Conservation (phyloP, 1,140 invertebrate species). For the Drosophila lacteicornis region DNA sequence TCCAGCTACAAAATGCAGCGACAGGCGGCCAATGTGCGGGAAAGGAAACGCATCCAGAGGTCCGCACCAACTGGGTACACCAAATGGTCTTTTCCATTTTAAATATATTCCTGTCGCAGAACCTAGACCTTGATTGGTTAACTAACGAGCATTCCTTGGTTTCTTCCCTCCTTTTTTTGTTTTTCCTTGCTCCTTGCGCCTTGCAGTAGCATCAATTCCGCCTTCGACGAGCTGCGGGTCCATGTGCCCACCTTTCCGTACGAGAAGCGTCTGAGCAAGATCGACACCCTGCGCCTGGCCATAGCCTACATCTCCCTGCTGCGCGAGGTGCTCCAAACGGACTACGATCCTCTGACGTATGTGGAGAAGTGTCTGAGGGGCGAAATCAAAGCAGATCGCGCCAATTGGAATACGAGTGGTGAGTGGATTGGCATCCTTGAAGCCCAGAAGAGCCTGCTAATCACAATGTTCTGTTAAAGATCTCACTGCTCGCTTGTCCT, state of each 20-base stretch:
- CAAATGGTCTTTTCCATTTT: conserved; percentile 84
- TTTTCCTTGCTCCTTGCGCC: conserved; percentile 60
- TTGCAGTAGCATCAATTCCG: conserved; percentile 98
- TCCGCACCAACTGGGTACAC: conserved; percentile 91
- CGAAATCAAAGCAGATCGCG: conserved; percentile 93
- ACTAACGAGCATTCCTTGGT: conserved; percentile 53
- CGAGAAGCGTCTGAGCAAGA: conserved; percentile 98
- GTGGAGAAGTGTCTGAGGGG: conserved; percentile 96
- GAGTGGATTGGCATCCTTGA: conserved; percentile 63
- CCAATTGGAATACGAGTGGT: conserved; percentile 99
- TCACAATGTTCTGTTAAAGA: conserved; percentile 88
- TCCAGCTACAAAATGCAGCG: conserved; percentile 94
- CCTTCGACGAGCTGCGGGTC: conserved; percentile 97
- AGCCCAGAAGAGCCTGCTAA: neutral
- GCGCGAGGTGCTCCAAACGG: conserved; percentile 94
- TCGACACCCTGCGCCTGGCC: conserved; percentile 97
- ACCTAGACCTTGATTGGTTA: neutral
- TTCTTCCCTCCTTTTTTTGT: neutral
- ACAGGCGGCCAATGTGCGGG: conserved; percentile 96
- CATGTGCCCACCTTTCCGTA: conserved; percentile 99
- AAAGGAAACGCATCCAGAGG: conserved; percentile 98
- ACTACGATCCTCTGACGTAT: conserved; percentile 96
- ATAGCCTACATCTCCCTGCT: conserved; percentile 98
- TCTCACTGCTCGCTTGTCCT: conserved; percentile 97
- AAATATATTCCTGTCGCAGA: conserved; percentile 42